phyloP scores from a whole-genome alignment of 1,140 invertebrate species.

The Arctopsyche grandis region DNA sequence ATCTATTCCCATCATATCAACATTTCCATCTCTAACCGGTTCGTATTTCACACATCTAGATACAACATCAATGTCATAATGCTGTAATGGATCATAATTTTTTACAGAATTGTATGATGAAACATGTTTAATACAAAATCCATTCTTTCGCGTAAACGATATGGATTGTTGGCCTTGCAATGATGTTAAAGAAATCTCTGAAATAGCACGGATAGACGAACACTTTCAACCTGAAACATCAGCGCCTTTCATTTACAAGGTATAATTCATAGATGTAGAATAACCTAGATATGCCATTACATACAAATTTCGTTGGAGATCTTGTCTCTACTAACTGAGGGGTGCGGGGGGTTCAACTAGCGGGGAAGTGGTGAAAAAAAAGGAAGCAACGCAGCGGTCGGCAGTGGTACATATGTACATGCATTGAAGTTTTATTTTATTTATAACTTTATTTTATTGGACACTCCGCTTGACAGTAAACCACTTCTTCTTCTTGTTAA shows the following conservation, averaged over 20 bases:
- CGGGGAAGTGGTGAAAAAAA: too few species aligned
- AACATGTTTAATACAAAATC: conserved; percentile 80
- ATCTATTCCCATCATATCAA: conserved; percentile 71
- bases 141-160: conserved; percentile 75
- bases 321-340: too few species aligned
- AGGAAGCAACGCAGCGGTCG: too few species aligned
- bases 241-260: conserved; percentile 64
- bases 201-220: conserved; percentile 62
- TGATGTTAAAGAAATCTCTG: conserved; percentile 68
- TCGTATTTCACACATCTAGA: conserved; percentile 43
- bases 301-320: too few species aligned
- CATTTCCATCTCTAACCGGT: conserved; percentile 74
- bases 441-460: too few species aligned
- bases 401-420: too few species aligned
- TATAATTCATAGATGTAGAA: conserved; percentile 24
- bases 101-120: conserved; percentile 80
- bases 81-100: neutral
- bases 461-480: too few species aligned
- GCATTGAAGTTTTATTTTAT: too few species aligned
- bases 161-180: conserved; percentile 84
- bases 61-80: neutral
- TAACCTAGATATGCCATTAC: too few species aligned
- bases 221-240: conserved; percentile 56
- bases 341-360: too few species aligned
- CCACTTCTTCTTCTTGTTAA: too few species aligned